A percentile compares a stretch with the other conserved stretches of the same genome.
Conservation (phyloP, 2,888 invertebrate genomes). For the Oscheius onirici region DNA sequence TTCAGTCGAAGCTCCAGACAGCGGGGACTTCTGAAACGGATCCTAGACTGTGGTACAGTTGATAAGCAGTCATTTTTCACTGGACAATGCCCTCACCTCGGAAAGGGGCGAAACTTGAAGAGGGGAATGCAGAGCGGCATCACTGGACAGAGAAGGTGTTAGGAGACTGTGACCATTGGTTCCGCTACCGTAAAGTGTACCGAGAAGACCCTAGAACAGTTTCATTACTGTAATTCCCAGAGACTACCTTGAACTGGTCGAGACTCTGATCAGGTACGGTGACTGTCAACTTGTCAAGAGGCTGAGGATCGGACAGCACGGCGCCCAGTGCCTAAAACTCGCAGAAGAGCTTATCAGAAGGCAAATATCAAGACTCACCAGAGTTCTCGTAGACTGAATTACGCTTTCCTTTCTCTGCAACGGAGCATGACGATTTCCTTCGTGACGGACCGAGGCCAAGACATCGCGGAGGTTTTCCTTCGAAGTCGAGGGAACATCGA, state of each 20-base stretch:
- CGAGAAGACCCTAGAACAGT: constrained; percentile 12
- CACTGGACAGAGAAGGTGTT: constrained; percentile 25
- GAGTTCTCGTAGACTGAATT: constrained; percentile 21
- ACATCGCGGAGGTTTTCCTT: constrained; percentile 18
- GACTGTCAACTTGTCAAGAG: constrained; percentile 10
- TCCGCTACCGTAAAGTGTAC: not conserved
- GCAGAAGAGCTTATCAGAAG: not conserved
- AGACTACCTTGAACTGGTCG: constrained; percentile 16
- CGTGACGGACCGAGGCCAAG: constrained; percentile 14
- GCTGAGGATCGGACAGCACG: constrained; percentile 27
- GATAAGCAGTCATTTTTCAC: not conserved
- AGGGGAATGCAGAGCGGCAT: constrained; percentile 27
- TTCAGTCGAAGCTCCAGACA: constrained; percentile 27
- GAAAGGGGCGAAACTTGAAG: constrained; percentile 24
- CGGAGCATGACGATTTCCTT: constrained; percentile 12
- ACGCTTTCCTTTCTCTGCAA: constrained; percentile 32
- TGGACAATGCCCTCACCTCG: not conserved
- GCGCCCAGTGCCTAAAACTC: constrained; percentile 12
- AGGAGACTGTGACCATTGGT: constrained; percentile 25
- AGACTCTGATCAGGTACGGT: constrained; percentile 8
- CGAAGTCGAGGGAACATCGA: constrained; percentile 22
- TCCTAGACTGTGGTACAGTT: not conserved
- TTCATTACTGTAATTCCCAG: not conserved
- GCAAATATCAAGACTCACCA: not conserved
- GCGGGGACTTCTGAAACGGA: constrained; percentile 24